phyloP scores from a whole-genome alignment of 35 echinoderm and acorn worm genomes.

The Diadema setosum region DNA sequence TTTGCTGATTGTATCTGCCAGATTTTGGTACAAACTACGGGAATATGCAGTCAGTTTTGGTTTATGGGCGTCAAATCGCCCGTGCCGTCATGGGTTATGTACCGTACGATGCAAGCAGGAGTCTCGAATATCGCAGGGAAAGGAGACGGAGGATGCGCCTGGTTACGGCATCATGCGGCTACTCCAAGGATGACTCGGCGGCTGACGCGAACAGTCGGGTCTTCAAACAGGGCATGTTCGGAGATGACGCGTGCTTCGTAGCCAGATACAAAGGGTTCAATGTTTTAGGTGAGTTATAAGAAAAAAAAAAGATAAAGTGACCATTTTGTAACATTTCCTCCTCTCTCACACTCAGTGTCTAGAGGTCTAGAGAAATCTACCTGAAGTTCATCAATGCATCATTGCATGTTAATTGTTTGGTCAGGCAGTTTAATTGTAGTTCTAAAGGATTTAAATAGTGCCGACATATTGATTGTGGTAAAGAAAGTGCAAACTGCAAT shows the following conservation, averaged over 20 bases:
- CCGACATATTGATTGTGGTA: too few species aligned
- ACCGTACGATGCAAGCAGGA: constrained; percentile 84
- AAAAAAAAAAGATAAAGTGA: too few species aligned
- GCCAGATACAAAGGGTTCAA: constrained; percentile 74
- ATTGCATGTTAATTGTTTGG: too few species aligned
- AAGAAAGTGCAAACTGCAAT: too few species aligned
- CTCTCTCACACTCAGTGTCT: too few species aligned
- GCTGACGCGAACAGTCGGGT: constrained; percentile 26
- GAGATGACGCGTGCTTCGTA: constrained; percentile 96
- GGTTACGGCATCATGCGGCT: constrained; percentile 89
- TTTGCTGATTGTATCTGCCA: background rate
- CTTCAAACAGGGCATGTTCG: constrained; percentile 91
- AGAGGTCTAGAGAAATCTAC: too few species aligned
- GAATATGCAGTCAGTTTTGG: constrained; percentile 96
- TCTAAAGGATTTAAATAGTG: too few species aligned
- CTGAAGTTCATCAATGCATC: too few species aligned
- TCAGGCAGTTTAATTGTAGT: too few species aligned
- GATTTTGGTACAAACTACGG: background rate
- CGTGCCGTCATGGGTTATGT: constrained; percentile 83
- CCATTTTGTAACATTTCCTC: too few species aligned
- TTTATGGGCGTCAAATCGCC: constrained; percentile 81
- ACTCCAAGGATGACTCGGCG: constrained; percentile 63
- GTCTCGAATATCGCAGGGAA: constrained; percentile 50
- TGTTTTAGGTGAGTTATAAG: constrained; percentile 85
- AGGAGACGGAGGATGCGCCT: constrained; percentile 45